Evolutionary conservation across 2,113 vertebrate species (phyloP), one percentile per base, ranked within the genome.

Genomic region (Phylloscopus trochilus): DNA sequence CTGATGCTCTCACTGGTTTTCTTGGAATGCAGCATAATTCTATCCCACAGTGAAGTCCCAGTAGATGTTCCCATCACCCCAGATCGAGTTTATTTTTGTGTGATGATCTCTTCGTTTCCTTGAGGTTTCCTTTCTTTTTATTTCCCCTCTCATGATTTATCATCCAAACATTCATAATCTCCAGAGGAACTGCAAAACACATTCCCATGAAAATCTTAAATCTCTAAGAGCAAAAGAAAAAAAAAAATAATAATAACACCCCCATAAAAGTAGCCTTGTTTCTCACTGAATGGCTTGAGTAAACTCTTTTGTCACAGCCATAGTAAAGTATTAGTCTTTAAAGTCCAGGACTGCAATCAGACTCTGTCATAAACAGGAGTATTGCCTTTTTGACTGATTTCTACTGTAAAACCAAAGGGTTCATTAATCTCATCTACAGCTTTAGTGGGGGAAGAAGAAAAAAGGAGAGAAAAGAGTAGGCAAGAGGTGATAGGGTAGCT

Each of bases 61-160:
- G 44, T 28, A 75, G 69, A 91, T 18, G 41, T 96, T 96, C 89
- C 94, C 80, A 79, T 89, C 76, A 53, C 23, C 55, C 56, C 72
- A 84, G 83, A 60, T 28, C 9, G 49, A 88, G 43, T 92, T 94
- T 92, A 31, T 56, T 96, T 91, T 90, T 83, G 39, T 27, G 31
- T 67, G 13, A 47, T 88, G 60, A 67, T 72, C 58, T 96, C 63
- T 93, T 82, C 24, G 46, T 52, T 94, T 86, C 12, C 68, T 88
- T 93, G 86, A 95, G 81, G 87, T 93, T 95, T 95, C 58, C 72
- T 79, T 90, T 76, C 74, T 80, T 92, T 92, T 64, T 92, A 58
- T 28, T 15, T 30, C 13, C 51, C 35, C 47, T 60, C 69, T 74
- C 51, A 80, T 85, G 59, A 86, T 64, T 76, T 58, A 46, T 89